These are phyloP conservation scores for Trichonephila clavata DNA, from an alignment of 1,140 invertebrate genomes.

Conservation along the genomic window DNA sequence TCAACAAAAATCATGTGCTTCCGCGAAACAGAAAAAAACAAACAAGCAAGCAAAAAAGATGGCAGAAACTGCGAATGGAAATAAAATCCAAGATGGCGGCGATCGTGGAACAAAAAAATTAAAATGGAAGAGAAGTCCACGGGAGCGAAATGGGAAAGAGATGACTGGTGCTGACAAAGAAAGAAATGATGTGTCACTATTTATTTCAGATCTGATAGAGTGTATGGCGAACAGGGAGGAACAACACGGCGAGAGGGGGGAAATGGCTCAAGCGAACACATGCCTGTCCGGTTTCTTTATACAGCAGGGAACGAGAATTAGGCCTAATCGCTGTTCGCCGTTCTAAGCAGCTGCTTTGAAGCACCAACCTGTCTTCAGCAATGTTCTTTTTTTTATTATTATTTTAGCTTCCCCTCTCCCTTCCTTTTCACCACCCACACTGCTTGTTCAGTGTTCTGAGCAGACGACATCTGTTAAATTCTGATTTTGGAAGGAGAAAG, in stretches of 20 bases:
- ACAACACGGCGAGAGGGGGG: background rate
- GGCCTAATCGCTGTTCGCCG: conserved; percentile 73
- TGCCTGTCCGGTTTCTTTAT: conserved; percentile 76
- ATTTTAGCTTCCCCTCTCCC: background rate
- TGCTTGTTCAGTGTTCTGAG: conserved; percentile 18
- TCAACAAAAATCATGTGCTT: conserved; percentile 3
- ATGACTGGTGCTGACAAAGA: conserved; percentile 73
- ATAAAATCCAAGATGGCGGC: conserved; percentile 69
- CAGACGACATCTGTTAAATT: conserved; percentile 76
- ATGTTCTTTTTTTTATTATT: background rate
- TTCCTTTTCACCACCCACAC: background rate
- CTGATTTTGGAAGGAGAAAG: conserved; percentile 73
- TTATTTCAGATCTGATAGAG: conserved; percentile 77
- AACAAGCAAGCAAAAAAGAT: conserved; percentile 8
- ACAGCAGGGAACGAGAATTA: conserved; percentile 69
- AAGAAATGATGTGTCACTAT: conserved; percentile 75
- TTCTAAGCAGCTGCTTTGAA: conserved; percentile 60
- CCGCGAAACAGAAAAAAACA: background rate
- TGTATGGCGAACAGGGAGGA: conserved; percentile 50
- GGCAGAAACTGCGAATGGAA: conserved; percentile 9
- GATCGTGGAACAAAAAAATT: conserved; percentile 53
- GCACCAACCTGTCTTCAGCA: conserved; percentile 61
- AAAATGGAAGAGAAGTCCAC: conserved; percentile 52
- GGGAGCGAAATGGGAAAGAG: conserved; percentile 65
- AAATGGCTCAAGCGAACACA: conserved; percentile 57